A percentile compares a stretch with the other conserved stretches of the same genome.
These are phyloP conservation scores for Noctua pronuba DNA, from an alignment of 2,888 invertebrate genomes.

Conservation along the genomic window DNA sequence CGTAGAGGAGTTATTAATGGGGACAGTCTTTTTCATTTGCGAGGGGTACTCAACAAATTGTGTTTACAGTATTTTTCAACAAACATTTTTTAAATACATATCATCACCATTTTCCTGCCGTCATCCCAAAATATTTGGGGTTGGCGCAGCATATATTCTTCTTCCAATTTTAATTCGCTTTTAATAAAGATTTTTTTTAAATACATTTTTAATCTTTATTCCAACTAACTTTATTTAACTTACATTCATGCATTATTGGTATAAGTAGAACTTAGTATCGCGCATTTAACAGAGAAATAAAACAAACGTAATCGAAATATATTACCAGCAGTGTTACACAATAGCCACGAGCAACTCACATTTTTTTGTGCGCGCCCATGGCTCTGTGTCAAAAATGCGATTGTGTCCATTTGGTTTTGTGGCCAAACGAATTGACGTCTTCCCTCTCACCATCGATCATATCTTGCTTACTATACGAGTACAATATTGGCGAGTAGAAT, in stretches of 20 bases:
- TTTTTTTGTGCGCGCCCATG: slow-evolving; percentile 32
- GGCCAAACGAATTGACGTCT: slow-evolving; percentile 56
- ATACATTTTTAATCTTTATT: not conserved
- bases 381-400: slow-evolving; percentile 63
- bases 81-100: not conserved
- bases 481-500: not conserved
- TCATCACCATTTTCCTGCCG: too few species aligned
- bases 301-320: slow-evolving; percentile 26
- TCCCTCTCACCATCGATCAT: slow-evolving; percentile 62
- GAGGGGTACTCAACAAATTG: not conserved
- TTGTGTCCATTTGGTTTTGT: slow-evolving; percentile 67
- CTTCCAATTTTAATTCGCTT: too few species aligned
- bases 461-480: slow-evolving; percentile 34
- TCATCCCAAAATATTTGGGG: too few species aligned
- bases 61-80: not conserved
- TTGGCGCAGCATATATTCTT: too few species aligned
- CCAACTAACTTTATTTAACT: not conserved
- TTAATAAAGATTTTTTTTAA: too few species aligned
- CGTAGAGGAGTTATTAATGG: not conserved
- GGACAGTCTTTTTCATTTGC: not conserved
- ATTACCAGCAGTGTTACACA: slow-evolving; percentile 11
- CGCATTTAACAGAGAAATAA: not conserved
- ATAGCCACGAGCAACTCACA: slow-evolving; percentile 8
- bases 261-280: too few species aligned
- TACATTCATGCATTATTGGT: not conserved